These are phyloP conservation scores for Deroptyus accipitrinus DNA, from an alignment of 2,113 vertebrate genomes.

Conservation along the genomic window DNA sequence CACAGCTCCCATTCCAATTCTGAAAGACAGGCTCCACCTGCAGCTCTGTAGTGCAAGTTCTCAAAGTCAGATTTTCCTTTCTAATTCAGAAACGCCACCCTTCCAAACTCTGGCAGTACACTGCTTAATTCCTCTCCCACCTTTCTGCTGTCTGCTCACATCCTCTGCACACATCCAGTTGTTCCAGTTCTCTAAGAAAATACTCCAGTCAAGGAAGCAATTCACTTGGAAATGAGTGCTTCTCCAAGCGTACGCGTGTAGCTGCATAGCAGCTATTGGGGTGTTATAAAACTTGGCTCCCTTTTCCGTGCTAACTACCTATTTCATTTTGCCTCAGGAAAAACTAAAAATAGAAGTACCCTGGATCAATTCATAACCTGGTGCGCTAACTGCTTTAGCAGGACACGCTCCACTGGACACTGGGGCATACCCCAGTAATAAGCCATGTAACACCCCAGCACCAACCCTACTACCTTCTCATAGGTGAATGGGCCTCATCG, in stretches of 20 bases:
- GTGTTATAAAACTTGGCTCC: slow-evolving; percentile 2
- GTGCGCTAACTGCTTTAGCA: not conserved
- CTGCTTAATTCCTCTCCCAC: not conserved
- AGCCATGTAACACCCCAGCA: not conserved
- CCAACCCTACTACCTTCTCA: not conserved
- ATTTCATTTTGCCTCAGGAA: slow-evolving; percentile 30
- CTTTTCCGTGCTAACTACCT: not conserved
- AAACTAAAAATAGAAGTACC: slow-evolving; percentile 50
- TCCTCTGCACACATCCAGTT: not conserved
- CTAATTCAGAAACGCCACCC: slow-evolving; percentile 41
- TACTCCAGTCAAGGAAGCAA: slow-evolving; percentile 5
- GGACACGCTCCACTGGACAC: not conserved
- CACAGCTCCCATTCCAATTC: slow-evolving; percentile 46
- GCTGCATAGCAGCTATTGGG: slow-evolving; percentile 68
- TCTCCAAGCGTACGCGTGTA: not conserved
- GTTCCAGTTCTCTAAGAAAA: not conserved
- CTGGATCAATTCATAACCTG: slow-evolving; percentile 29
- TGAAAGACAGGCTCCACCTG: slow-evolving; percentile 72
- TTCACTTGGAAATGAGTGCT: not conserved
- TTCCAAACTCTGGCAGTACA: slow-evolving; percentile 17
- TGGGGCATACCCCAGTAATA: not conserved
- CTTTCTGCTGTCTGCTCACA: not conserved
- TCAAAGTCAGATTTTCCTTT: slow-evolving; percentile 68
- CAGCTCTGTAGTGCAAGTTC: slow-evolving; percentile 75
- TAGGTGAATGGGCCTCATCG: not conserved